Base-by-base conservation (phyloP, 2,888 invertebrate species). In the Ectropis crepuscularia region DNA sequence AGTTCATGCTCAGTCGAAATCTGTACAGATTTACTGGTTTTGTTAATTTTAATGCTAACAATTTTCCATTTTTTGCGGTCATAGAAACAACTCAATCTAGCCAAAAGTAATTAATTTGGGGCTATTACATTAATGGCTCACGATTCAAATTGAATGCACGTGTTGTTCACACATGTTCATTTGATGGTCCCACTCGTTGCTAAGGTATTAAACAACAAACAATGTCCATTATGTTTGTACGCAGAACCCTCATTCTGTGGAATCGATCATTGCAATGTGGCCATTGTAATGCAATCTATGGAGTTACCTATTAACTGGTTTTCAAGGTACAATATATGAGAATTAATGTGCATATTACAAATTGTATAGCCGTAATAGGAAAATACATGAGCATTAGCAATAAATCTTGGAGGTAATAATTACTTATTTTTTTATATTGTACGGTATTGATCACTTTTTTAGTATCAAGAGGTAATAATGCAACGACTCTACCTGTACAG, bases 191-290 rank as follows among this genome's bases (percentile, higher is more conserved):
- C 51, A 38, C 54, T 43, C 67, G 77, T 77, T 77, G 71, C 77
- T 66, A 79, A 81, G 77, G 78, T 75, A 79, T 75, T 65, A 73
- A 69, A 70, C 61, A 70, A 70, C 76, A 79, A 79, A 81, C 80
- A 81, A 76, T 74, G 58, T 69, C 61, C 62, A 57, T 53, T 75
- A 72, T 67, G 66, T 68, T 65, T 66, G 58, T 65, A 61, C 57
- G 38, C 55, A 57, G 60, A 64, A 67, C 61, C 60, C 69, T 77
- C 74, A 81, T 82, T 81, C 76, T 69, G 67, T 75, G 67, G 79
- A 81, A 85, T 79, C 74, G 59, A 66, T 68, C 67, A 66, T 78
- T 78, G 75, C 77, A 80, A 77, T 73, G 63, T 74, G 69, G 67
- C 76, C 73, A 77, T 78, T 78, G 80, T 79, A 79, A 74, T 72